Percentiles rank a stretch among this genome's conserved stretches.
Evolutionary conservation across 1,140 invertebrate species (phyloP).

Genomic region (Calliopsis andreniformis): DNA sequence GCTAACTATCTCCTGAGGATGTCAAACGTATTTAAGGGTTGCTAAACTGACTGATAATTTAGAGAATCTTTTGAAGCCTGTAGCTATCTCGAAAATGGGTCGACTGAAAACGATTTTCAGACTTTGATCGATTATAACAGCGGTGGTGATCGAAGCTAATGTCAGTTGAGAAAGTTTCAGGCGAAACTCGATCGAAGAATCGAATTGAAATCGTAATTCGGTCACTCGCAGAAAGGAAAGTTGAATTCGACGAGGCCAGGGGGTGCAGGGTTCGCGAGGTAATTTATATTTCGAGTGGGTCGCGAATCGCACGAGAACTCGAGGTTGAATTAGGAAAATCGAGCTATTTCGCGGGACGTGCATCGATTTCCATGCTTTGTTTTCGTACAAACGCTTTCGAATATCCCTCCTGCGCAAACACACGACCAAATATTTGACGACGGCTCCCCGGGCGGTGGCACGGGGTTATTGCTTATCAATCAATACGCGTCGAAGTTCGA

Average conservation of each 20-base stretch:
- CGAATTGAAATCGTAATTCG: too few relatives aligned
- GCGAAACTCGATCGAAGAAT: too few relatives aligned
- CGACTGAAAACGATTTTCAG: too few relatives aligned
- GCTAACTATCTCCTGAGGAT: slow-evolving; percentile 6
- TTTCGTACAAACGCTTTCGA: slow-evolving; percentile 14
- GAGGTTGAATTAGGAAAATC: background rate
- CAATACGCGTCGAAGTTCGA: slow-evolving; percentile 7
- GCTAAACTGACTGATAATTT: slow-evolving; percentile 15
- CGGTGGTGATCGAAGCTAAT: too few relatives aligned
- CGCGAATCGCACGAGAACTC: too few relatives aligned
- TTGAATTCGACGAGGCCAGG: background rate
- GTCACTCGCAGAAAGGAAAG: background rate
- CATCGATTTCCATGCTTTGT: slow-evolving; percentile 10
- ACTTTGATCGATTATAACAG: too few relatives aligned
- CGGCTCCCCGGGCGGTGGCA: background rate
- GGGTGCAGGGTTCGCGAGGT: background rate
- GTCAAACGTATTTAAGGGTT: slow-evolving; percentile 2
- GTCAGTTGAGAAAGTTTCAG: too few relatives aligned
- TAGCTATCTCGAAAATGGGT: too few relatives aligned
- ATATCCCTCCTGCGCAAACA: slow-evolving; percentile 4
- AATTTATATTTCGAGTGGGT: background rate
- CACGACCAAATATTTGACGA: slow-evolving; percentile 11
- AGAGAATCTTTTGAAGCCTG: too few relatives aligned
- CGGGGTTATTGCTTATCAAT: slow-evolving; percentile 16
- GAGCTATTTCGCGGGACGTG: background rate